These are phyloP conservation scores for Perodicticus potto DNA, from an alignment of 2,797 vertebrate genomes.

Conservation along the genomic window DNA sequence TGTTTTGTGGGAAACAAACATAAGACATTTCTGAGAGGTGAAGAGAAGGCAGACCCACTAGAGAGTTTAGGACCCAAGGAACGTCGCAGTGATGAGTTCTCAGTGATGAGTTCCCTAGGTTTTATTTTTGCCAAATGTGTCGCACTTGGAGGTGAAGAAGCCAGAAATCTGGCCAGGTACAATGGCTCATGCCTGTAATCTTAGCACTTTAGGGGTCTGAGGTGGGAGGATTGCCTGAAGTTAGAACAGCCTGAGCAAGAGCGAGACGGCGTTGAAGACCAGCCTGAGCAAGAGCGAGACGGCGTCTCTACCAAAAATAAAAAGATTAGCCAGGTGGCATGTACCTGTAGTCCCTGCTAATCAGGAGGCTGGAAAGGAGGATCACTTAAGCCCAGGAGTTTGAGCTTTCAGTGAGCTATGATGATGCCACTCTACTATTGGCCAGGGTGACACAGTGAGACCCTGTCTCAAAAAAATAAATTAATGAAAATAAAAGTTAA, in stretches of 20 bases:
- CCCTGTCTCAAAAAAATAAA: not conserved
- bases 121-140: not conserved
- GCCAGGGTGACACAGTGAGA: not conserved
- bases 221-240: not conserved
- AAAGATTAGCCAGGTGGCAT: not conserved
- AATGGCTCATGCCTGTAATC: not conserved
- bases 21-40: not conserved
- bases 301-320: not conserved
- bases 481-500: too few species aligned
- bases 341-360: not conserved
- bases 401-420: not conserved
- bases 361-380: not conserved
- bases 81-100: not conserved
- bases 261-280: not conserved
- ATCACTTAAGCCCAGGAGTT: not conserved
- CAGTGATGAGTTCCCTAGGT: not conserved
- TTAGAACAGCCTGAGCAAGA: not conserved
- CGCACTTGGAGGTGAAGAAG: not conserved
- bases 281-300: not conserved
- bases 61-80: not conserved
- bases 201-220: not conserved
- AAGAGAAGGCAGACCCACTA: not conserved
- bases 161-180: not conserved
- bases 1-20: not conserved
- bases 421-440: not conserved